Conservation (phyloP, 2,888 invertebrate species). For the Deilephila elpenor region DNA sequence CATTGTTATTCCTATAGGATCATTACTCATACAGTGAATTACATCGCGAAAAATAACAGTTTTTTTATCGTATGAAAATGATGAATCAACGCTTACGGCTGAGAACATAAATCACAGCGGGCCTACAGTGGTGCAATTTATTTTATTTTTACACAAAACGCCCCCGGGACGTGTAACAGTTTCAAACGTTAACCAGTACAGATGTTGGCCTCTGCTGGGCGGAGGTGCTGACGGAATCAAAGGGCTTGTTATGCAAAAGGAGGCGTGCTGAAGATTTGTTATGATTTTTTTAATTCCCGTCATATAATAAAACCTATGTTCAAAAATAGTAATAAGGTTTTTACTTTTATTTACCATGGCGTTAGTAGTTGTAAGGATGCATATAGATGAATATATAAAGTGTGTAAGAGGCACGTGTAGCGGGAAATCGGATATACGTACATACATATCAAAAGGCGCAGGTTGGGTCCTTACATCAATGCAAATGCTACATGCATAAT, state of each 20-base stretch:
- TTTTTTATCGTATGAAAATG: slow-evolving; percentile 62
- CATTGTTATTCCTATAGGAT: slow-evolving; percentile 39
- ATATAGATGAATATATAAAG: no score
- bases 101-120: slow-evolving; percentile 54
- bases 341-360: no score
- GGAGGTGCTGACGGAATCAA: background rate
- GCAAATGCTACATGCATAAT: no score
- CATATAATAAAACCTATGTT: background rate
- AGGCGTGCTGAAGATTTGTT: background rate
- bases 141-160: slow-evolving; percentile 53
- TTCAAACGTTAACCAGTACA: slow-evolving; percentile 23
- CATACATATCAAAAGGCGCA: no score
- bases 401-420: no score
- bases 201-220: background rate
- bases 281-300: background rate
- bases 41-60: slow-evolving; percentile 53
- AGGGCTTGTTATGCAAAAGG: background rate
- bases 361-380: no score
- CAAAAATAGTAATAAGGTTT: background rate
- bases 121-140: slow-evolving; percentile 50
- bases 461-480: no score
- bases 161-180: slow-evolving; percentile 41
- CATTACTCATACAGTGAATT: slow-evolving; percentile 60
- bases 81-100: slow-evolving; percentile 52
- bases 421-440: no score